These are phyloP conservation scores for Chironomus tepperi DNA, from an alignment of 1,140 invertebrate species.

Conservation along the genomic window DNA sequence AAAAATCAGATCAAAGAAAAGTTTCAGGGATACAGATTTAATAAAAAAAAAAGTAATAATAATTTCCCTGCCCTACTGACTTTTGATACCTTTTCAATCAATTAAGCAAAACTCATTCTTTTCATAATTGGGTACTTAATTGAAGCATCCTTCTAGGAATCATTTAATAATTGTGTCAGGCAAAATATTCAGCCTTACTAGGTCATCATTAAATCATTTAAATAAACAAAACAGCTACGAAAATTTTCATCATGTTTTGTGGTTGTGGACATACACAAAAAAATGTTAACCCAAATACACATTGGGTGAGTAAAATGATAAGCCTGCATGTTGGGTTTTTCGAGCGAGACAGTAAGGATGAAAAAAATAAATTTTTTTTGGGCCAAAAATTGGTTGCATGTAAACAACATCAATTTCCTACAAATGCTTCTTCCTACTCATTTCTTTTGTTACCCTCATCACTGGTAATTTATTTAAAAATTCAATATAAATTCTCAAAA, in stretches of 20 bases:
- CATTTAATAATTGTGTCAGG: too few species aligned
- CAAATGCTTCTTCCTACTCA: background rate
- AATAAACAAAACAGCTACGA: background rate
- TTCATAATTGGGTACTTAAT: too few species aligned
- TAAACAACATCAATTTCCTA: background rate
- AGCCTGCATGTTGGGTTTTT: background rate
- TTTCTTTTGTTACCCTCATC: constrained; percentile 17
- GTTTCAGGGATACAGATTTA: too few species aligned
- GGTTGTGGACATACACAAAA: background rate
- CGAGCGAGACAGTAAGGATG: background rate
- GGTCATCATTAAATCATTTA: background rate
- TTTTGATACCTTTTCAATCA: too few species aligned
- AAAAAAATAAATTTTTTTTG: background rate
- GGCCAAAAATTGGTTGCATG: background rate
- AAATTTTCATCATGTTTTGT: constrained; percentile 14
- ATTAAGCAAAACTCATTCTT: too few species aligned
- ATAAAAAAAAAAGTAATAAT: too few species aligned
- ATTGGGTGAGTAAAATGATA: background rate
- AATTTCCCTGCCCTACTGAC: too few species aligned
- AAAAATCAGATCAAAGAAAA: too few species aligned
- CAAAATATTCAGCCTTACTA: background rate
- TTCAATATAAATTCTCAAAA: constrained; percentile 16
- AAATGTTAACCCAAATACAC: background rate
- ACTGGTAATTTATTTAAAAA: constrained; percentile 20
- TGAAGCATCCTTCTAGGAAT: too few species aligned